Evolutionary conservation across 2,113 vertebrate genomes (phyloP), one percentile per base, ranked within the genome.

Genomic region (Oreochromis aureus): DNA sequence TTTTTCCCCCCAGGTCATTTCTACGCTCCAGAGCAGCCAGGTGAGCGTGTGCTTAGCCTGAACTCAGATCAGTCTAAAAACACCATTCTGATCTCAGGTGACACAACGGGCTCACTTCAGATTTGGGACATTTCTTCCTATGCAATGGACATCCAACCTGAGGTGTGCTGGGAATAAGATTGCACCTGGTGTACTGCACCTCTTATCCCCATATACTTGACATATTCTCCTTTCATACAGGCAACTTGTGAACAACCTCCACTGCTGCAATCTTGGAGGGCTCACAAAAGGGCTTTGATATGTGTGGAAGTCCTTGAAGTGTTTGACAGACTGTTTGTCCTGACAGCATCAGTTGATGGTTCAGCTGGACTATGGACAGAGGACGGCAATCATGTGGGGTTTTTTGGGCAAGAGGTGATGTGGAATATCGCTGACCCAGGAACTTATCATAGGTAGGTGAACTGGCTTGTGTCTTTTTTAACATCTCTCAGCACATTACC

Each of bases 91-190:
- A 83, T 96, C 53, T 95, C 93, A 36, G 95, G 94, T 87, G 95
- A 96, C 92, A 93, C 93, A 3, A 4, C 87, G 1, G 96, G 94
- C 30, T 85, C 61, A 36, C 85, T 95, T 81, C 91, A 95, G 16
- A 56, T 95, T 48, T 96, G 95, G 95, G 95, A 96, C 78, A 93
- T 96, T 79, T 92, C 89, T 56, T 24, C 80, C n/a, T 94, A 90
- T 30, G 93, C 86, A 8, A 78, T 95, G 18, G 41, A 86, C 5
- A 19, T 73, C 19, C 80, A 66, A 41, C 63, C 85, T 4, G 19
- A 90, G 83, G 93, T 95, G 79, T 85, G 82, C 13, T 34, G 58
- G 7, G 7, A 27, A 82, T 15, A 27, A 82, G 76, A 56, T 19
- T 13, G 1, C 8, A 13, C 2, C 13, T 13, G 61, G 27, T 30